phyloP scores from a whole-genome alignment of 2,113 vertebrate genomes.

The Mola mola region DNA sequence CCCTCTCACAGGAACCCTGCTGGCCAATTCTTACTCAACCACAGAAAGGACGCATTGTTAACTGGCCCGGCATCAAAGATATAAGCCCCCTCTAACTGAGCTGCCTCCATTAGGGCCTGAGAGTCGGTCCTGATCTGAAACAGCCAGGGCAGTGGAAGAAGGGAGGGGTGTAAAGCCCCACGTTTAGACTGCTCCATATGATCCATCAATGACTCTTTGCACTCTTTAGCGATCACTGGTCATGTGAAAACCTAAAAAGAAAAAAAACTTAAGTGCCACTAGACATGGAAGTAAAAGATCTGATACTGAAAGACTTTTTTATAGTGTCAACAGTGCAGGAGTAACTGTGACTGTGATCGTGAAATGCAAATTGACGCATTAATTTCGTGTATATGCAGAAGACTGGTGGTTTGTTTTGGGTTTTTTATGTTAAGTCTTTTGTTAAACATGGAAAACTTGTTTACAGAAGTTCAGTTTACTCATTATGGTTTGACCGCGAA shows the following conservation, averaged over 20 bases:
- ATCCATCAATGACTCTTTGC: slow-evolving; percentile 79
- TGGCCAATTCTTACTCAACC: slow-evolving; percentile 75
- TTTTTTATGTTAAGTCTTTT: no score
- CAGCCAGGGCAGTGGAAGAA: slow-evolving; percentile 37
- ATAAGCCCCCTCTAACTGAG: slow-evolving; percentile 54
- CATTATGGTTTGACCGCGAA: no score
- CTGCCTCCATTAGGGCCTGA: slow-evolving; percentile 68
- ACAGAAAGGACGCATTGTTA: slow-evolving; percentile 80
- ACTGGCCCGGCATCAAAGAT: slow-evolving; percentile 74
- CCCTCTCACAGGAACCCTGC: slow-evolving; percentile 76
- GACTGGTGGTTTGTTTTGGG: no score
- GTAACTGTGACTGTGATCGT: neutral
- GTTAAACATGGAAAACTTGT: no score
- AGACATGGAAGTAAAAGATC: slow-evolving; percentile 36
- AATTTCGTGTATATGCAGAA: no score
- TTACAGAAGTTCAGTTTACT: no score
- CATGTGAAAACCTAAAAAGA: slow-evolving; percentile 40
- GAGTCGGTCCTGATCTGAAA: slow-evolving; percentile 64
- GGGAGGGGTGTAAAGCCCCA: slow-evolving; percentile 42
- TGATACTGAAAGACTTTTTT: slow-evolving; percentile 55
- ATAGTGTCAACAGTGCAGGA: slow-evolving; percentile 5
- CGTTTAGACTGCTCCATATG: slow-evolving; percentile 58
- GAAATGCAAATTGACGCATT: neutral
- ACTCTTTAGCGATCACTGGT: slow-evolving; percentile 53
- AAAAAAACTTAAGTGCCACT: slow-evolving; percentile 12